phyloP scores from a whole-genome alignment of 2,797 vertebrate species.

The Peromyscus eremicus region DNA sequence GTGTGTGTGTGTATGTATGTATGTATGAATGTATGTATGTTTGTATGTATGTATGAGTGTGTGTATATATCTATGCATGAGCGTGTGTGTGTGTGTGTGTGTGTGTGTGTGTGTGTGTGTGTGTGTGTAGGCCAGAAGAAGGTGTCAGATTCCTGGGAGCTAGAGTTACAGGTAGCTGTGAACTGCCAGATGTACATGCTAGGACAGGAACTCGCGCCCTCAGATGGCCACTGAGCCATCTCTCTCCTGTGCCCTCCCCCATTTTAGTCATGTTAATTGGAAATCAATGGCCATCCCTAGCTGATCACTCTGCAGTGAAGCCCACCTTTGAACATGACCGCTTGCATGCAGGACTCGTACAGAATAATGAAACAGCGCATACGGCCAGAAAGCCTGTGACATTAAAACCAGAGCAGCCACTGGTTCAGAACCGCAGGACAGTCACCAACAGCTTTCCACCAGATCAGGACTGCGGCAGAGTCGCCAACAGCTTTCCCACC shows the following conservation, averaged over 20 bases:
- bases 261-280: not conserved
- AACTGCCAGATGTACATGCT: not conserved
- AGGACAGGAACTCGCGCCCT: not conserved
- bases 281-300: not conserved
- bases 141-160: not conserved
- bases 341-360: not conserved
- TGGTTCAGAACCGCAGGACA: not conserved
- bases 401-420: slow-evolving; percentile 21
- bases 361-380: not conserved
- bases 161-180: not conserved
- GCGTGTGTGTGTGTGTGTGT: not conserved
- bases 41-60: not conserved
- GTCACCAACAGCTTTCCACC: not conserved
- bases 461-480: not conserved
- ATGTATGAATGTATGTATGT: too few species aligned
- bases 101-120: not conserved
- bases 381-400: slow-evolving; percentile 16
- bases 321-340: not conserved
- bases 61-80: not conserved
- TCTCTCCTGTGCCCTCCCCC: not conserved
- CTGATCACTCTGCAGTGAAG: not conserved
- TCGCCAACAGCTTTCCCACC: not conserved
- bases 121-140: not conserved
- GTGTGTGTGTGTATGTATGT: not conserved
- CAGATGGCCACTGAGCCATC: not conserved